Evolutionary conservation across 1,140 invertebrate species (phyloP), one percentile per base, ranked within the genome.

Genomic region (Drosophila punjabiensis): DNA sequence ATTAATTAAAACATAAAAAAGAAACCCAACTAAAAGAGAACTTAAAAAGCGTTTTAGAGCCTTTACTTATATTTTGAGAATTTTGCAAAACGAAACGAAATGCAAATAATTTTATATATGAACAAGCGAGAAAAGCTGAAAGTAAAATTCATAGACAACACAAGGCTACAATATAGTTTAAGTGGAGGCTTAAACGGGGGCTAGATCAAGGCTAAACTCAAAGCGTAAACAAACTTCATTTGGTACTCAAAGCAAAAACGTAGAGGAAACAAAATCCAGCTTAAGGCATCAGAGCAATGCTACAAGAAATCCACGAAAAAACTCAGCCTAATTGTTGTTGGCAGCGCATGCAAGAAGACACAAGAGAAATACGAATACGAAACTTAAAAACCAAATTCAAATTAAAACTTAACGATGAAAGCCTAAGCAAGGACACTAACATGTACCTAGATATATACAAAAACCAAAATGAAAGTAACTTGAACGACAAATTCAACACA

Each of bases 381-480:
- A 37, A 5, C 14, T 14, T 6, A 13, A 14, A 78, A 82, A 60
- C 63, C 47, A 66, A 76, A 68, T 79, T 79, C 58, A 80, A 83
- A 65, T 48, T 83, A 81, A 83, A 63, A 69, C 30, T 60, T 60
- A 61, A 61, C 18, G 62, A 82, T 77, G 76, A 81, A 86, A 89
- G 85, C 85, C 85, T 88, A 88, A 81, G 85, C 81, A 88, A 88
- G 85, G 85, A 88, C 85, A 88, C 85, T 88, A 88, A 88, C 85
- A 88, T 89, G 85, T 88, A 88, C 85, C 85, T 88, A 88, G 85
- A 89, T 89, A 88, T 89, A 88, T 88, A 88, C 85, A 89, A 89
- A 89, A 79, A 80, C 69, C 61, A 65, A 82, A 64, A 74, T 45
- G 60, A 67, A 77, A 30, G 18, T 53, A 55, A 47, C 50, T 24